Evolutionary conservation across 2,888 invertebrate genomes (phyloP).

Genomic region (Ennomos fuscantarius): DNA sequence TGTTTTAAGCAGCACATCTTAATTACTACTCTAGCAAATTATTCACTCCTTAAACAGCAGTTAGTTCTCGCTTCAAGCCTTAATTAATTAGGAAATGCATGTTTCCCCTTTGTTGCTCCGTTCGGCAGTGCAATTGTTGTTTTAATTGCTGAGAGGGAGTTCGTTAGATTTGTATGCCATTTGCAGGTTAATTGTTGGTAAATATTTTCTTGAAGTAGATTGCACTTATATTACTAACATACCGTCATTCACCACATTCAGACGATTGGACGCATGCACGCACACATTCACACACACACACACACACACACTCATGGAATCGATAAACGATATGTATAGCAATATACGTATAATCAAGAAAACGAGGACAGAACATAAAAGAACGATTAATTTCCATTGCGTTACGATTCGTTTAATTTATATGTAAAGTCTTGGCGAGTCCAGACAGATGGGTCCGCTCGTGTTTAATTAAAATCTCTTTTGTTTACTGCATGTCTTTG

Average conservation of each 20-base stretch:
- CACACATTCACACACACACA: no score
- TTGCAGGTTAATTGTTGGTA: slow-evolving; percentile 13
- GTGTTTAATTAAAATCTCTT: slow-evolving; percentile 42
- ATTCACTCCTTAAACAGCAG: slow-evolving; percentile 23
- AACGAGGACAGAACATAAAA: slow-evolving; percentile 5
- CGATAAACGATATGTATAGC: no score
- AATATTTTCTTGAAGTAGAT: not conserved
- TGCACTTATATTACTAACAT: no score
- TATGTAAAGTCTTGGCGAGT: slow-evolving; percentile 34
- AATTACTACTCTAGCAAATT: slow-evolving; percentile 27
- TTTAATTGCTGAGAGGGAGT: slow-evolving; percentile 14
- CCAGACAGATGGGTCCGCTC: slow-evolving; percentile 27
- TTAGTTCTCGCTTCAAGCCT: slow-evolving; percentile 30
- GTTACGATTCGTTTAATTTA: slow-evolving; percentile 33
- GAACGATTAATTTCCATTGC: slow-evolving; percentile 14
- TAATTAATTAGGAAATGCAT: slow-evolving; percentile 40
- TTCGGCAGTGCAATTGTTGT: slow-evolving; percentile 21
- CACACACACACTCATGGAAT: no score
- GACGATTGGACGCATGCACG: no score
- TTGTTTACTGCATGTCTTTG: slow-evolving; percentile 38
- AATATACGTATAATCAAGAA: not conserved
- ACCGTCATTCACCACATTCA: no score
- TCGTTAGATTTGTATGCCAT: slow-evolving; percentile 20
- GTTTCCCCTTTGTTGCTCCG: slow-evolving; percentile 25
- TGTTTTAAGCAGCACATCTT: slow-evolving; percentile 22